Evolutionary conservation across 2,888 invertebrate species (phyloP), one percentile per base, ranked within the genome.

Genomic region (Holacanthella duospinosa): DNA sequence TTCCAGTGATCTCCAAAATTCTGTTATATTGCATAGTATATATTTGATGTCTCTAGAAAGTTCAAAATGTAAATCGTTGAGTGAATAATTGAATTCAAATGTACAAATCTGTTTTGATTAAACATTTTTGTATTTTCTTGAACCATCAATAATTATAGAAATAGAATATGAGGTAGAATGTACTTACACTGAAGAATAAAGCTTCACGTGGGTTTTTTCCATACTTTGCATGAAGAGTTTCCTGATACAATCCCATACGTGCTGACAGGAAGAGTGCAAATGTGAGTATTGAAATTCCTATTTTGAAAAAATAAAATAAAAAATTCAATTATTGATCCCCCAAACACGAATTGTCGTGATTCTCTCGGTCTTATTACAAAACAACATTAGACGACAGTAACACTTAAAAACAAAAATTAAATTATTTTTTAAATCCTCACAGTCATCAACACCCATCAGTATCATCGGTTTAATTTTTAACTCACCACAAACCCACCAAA

Each of bases 201-300:
- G 92, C 89, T 78, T 93, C 93, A 75, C 86, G 83, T 0, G 96
- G 91, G 80, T 93, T 88, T 77, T 96, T 97, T 57, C 96, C 97
- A 77, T 88, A 85, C 65, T 84, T 83, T 29, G 82, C 80, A 75
- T 91, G 91, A 2, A 95, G 77, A 0, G 85, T 85, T 79, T 96
- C 95, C 77, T 96, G 96, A 78, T 89, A 93, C 65, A 93, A 87
- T 1, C 96, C 96, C 93, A 96, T 92, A 72, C 91, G 82, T 0
- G 97, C 94, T 0, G 96, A 95, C 63, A 95, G 82, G 73, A 97
- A 86, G 60, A 99, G 79, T 0, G 95, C 94, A 63, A 89, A 82
- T 0, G 91, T 89, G 54, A 99, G 78, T 69, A 97, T 83, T 0
- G 81, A 78, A 59, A 96, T 90, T 2, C 95, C 82, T 73, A 64